Evolutionary conservation across 1,140 invertebrate species (phyloP), one percentile per base, ranked within the genome.

Genomic region (Capitella teleta): DNA sequence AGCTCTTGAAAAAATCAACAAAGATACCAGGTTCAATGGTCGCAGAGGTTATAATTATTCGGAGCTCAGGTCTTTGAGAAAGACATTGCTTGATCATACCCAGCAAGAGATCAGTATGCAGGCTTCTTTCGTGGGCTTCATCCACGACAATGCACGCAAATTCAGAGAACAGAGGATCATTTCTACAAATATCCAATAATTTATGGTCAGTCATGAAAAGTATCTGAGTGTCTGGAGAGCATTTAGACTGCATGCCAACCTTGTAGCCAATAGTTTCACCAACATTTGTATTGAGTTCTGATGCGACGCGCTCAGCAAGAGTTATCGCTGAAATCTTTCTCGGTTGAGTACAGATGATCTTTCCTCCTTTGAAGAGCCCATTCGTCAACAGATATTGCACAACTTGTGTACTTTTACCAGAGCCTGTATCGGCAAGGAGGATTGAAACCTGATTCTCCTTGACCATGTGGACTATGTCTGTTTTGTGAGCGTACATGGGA

Each of bases 151-250:
- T 85, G 0, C 91, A 92, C 56, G 59, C 63, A 73, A 97, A 99
- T 55, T 86, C 87, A 21, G 73, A 82, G 0, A 98, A 71, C 10
- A 93, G 73, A 61, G 93, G 91, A 71, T 98, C 93, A 63, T 67
- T 52, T 56, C 75, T 68, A 42, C 80, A 67, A 62, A 81, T 80
- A 74, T 95, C 95, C 5, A 99, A 68, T 3, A 99, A 74, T 4
- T 99, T 92, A 73, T 94, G 94, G 76, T 99, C 95, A 18, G 96
- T 99, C 92, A 99, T 95, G 67, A 98, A 99, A 68, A 98, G 95
- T 30, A 99, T 91, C 67, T 84, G 82, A 1, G 96, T 98, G 8
- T 87, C 70, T 71, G 6, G 75, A 16, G 75, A 78, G 5, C 77
- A 80, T 58, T 80, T 82, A 56, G 79, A 77, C 63, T 82, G 80